These are phyloP conservation scores for Venusia cambrica DNA, from an alignment of 2,888 invertebrate species.

Conservation along the genomic window DNA sequence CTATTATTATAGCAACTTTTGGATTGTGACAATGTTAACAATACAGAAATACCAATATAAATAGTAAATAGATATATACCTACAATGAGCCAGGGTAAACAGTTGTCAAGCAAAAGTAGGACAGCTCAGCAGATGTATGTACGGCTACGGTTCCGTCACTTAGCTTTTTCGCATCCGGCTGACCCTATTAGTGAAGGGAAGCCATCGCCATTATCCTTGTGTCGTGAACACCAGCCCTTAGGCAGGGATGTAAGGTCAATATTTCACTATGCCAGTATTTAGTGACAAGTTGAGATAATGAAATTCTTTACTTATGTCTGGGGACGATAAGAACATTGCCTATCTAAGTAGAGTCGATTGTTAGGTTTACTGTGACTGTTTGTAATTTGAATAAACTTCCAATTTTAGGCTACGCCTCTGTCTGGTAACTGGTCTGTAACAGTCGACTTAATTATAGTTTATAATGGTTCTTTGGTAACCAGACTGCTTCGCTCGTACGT, in stretches of 20 bases:
- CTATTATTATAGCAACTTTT: too few relatives aligned
- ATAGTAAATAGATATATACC: slow-evolving; percentile 3
- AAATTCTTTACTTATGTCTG: too few relatives aligned
- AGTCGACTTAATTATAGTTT: too few relatives aligned
- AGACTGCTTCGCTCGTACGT: too few relatives aligned
- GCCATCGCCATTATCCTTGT: slow-evolving; percentile 42
- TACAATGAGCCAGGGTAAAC: slow-evolving; percentile 2
- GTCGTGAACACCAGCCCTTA: slow-evolving; percentile 37
- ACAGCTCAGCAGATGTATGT: slow-evolving; percentile 20
- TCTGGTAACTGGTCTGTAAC: too few relatives aligned
- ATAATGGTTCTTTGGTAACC: too few relatives aligned
- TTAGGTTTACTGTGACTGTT: too few relatives aligned
- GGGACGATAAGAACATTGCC: too few relatives aligned
- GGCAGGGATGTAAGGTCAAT: slow-evolving; percentile 17
- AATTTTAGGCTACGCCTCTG: too few relatives aligned
- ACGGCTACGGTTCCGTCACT: slow-evolving; percentile 21
- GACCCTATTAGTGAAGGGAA: slow-evolving; percentile 50
- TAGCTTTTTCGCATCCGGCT: slow-evolving; percentile 33
- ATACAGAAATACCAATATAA: slow-evolving; percentile 2
- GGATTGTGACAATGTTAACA: too few relatives aligned
- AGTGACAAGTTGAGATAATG: not conserved
- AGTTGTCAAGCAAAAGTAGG: slow-evolving; percentile 18
- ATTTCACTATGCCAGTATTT: slow-evolving; percentile 1
- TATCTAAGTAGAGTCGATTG: too few relatives aligned
- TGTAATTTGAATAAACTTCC: too few relatives aligned